Base-by-base conservation (phyloP, 2,113 vertebrate genomes). In the Eretmodus cyanostictus region DNA sequence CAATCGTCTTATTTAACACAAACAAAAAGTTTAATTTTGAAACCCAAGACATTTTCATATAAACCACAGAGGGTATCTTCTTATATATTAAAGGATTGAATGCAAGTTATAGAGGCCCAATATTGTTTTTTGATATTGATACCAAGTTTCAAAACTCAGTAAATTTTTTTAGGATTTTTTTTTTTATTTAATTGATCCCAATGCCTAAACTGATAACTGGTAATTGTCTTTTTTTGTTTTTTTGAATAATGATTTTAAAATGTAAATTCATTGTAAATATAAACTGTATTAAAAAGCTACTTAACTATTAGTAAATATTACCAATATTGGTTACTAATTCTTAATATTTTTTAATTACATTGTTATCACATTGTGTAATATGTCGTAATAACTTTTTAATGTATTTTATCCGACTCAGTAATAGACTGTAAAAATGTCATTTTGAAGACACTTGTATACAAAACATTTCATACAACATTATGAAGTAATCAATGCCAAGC, bases 181-280 rank as follows among this genome's bases (percentile, higher is more conserved):
- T 0, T 0, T 31, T 3, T 0, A 42, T 27, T 42, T 73, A 7
- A 16, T 27, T 73, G 40, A 45, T 3, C 14, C 24, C 9, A 0
- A 1, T 0, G 9, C 9, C 0, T 49, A 27, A 19, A 78, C 4
- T 31, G 0, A 47, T 49, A 38, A 0, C 4, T 49, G 7, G 16
- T 47, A 47, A 76, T 6, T 66, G 4, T 8, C 3, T 7, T 11
- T 49, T 27, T 49, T 38, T 66, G 4, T 13, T 68, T 40, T 40
- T 40, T 68, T 66, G 2, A 68, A 78, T 31, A 66, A 66, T 38
- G 10, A 38, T 78, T 27, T 29, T 12, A 49, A 76, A 76, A 11
- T 49, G 24, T 76, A 76, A 78, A 78, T 47, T 47, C 14, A 31
- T 78, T 31, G 24, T 76, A 47, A 73, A 45, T 76, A 8, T 76